These are phyloP conservation scores for Drosophila helvetica DNA, from an alignment of 2,888 invertebrate species.

Conservation along the genomic window DNA sequence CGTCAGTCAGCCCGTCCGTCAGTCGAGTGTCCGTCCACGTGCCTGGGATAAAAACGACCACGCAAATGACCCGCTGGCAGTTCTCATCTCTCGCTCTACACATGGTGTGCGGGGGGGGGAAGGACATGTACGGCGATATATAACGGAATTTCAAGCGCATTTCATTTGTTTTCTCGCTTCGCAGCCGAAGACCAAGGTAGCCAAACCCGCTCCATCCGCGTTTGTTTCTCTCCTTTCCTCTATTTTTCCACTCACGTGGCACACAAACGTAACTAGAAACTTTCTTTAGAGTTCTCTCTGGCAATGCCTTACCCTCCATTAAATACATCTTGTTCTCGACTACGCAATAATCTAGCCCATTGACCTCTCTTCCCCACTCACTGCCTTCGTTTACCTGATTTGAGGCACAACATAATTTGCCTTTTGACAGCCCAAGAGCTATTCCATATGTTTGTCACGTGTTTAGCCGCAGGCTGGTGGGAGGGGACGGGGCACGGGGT, in stretches of 20 bases:
- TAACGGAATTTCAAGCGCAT: constrained; percentile 24
- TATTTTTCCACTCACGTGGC: not conserved
- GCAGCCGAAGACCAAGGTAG: not conserved
- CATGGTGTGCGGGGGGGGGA: constrained; percentile 7
- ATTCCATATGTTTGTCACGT: constrained; percentile 49
- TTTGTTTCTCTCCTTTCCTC: not conserved
- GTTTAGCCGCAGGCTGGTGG: constrained; percentile 17
- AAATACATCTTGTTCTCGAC: not conserved
- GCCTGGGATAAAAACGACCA: constrained; percentile 48
- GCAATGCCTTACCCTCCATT: not conserved
- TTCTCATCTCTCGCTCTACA: constrained; percentile 23
- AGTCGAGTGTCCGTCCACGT: constrained; percentile 37
- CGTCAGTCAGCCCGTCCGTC: constrained; percentile 18
- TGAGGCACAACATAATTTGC: constrained; percentile 25
- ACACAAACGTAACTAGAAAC: not conserved
- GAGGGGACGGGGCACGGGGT: not conserved
- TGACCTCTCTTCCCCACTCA: constrained; percentile 17
- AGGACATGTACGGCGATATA: constrained; percentile 16
- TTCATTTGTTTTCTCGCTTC: not conserved
- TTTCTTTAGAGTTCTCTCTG: not conserved
- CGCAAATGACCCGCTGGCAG: constrained; percentile 51
- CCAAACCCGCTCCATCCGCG: not conserved
- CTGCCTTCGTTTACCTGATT: constrained; percentile 22
- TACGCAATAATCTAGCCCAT: constrained; percentile 11
- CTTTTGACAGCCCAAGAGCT: constrained; percentile 19